These are phyloP conservation scores for Osmerus mordax DNA, from an alignment of 2,113 vertebrate species.

Conservation along the genomic window DNA sequence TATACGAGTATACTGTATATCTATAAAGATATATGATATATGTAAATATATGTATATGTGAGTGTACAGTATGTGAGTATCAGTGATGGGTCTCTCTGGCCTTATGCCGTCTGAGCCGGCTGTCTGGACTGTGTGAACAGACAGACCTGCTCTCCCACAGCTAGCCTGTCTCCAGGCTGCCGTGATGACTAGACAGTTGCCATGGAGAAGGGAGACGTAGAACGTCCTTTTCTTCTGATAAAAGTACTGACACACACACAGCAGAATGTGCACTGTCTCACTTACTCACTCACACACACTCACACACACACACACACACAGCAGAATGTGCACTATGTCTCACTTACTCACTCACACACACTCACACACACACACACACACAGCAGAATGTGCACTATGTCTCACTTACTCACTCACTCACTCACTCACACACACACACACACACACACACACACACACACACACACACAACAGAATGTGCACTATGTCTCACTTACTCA, in stretches of 20 bases:
- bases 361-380: background rate
- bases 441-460: background rate
- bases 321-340: too few relatives aligned
- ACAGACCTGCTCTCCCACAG: constrained; percentile 19
- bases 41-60: constrained; percentile 3
- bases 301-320: background rate
- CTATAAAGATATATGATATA: too few relatives aligned
- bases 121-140: constrained; percentile 33
- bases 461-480: background rate
- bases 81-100: constrained; percentile 25
- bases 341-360: background rate
- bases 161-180: constrained; percentile 1
- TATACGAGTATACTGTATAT: background rate
- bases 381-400: too few relatives aligned
- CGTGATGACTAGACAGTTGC: constrained; percentile 39
- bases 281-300: background rate
- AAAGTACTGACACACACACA: constrained; percentile 21
- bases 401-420: background rate
- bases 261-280: background rate
- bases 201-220: constrained; percentile 1
- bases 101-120: constrained; percentile 14
- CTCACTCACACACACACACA: background rate
- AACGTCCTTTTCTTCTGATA: constrained; percentile 19
- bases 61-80: constrained; percentile 7
- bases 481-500: background rate